Evolutionary conservation across 2,888 invertebrate species (phyloP), one percentile per base, ranked within the genome.

Genomic region (Synanthedon vespiformis): DNA sequence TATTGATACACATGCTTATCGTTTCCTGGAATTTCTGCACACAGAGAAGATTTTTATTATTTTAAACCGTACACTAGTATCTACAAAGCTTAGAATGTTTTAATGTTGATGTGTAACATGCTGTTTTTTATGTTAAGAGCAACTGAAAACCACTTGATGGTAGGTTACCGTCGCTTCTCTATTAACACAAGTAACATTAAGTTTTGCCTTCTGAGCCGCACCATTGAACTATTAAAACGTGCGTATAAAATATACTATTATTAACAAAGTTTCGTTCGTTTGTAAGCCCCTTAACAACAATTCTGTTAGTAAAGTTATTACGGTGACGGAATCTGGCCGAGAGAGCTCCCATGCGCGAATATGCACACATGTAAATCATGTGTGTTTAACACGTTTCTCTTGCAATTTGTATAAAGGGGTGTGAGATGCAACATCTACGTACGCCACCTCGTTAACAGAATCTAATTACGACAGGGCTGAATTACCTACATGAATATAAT

Each of bases 21-120:
- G 62, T 82, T 87, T 34, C 88, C 88, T 11, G 88, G 88, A 58
- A 88, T 88, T 74, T 88, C 88, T 88, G 74, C 58, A 60, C 40
- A 55, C 59, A 57, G 54, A 59, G 56, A 34, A 10, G 8, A 10
- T 10, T 34, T 34, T 8, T 58, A 50, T 54, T 18, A 49, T 53
- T 51, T 51, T 57, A 56, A 54, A 56, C 54, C 53, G 52, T 47
- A 44, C 52, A 8, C 47, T 58, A 44, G 51, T 56, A 34, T 34
- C 2, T 34, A 8, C 10, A 34, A 34, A 2, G 34, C 8, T 10
- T 34, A 34, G 6, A 6, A 34, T 8, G 27, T 5, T 5, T 27
- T 5, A 27, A 5, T 27, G 8, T 8, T 34, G 1, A 8, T 34
- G 6, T 34, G 0, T 34, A 34, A 34, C 34, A 10, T 10, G 34